Evolutionary conservation across 2,888 invertebrate species (phyloP), one percentile per base, ranked within the genome.

Genomic region (Tipula vernalis): DNA sequence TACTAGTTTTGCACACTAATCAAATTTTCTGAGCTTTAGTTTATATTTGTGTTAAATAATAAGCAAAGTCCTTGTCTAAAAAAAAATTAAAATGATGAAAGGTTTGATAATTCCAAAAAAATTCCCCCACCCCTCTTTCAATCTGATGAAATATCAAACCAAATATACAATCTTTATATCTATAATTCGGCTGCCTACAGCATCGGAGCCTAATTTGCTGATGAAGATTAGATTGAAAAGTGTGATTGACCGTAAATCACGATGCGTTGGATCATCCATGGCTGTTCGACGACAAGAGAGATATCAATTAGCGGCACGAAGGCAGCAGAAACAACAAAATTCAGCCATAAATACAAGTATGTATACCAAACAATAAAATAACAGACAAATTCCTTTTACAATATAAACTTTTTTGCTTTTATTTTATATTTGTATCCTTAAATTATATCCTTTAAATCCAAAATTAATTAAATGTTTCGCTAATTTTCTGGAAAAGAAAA

Each of bases 181-280:
- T 86, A 44, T 86, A 36, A 44, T 36, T 84, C 39, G 84, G 42
- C 42, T 42, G 41, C 18, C 41, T 87, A 90, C 94, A 97, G 98
- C 98, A 91, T 98, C 98, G 93, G 98, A 98, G 95, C 98, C 98
- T 90, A 98, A 98, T 94, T 95, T 98, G 93, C 94, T 97, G 93
- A 97, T 97, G 93, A 97, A 97, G 94, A 96, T 97, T 93, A 95
- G 97, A 89, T 94, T 97, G 91, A 97, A 97, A 93, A 97, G 98
- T 92, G 98, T 98, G 91, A 96, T 97, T 93, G 98, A 98, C 92
- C 95, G 98, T 89, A 95, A 98, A 91, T 96, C 97, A 91, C 89
- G 92, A 87, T 71, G 71, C 28, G 90, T 90, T 88, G 98, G 98
- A 91, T 98, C 98, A 89, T 95, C 98, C 92, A 96, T 94, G 90